Evolutionary conservation across 1,140 invertebrate genomes (phyloP).

Genomic region (Ridgeia piscesae): DNA sequence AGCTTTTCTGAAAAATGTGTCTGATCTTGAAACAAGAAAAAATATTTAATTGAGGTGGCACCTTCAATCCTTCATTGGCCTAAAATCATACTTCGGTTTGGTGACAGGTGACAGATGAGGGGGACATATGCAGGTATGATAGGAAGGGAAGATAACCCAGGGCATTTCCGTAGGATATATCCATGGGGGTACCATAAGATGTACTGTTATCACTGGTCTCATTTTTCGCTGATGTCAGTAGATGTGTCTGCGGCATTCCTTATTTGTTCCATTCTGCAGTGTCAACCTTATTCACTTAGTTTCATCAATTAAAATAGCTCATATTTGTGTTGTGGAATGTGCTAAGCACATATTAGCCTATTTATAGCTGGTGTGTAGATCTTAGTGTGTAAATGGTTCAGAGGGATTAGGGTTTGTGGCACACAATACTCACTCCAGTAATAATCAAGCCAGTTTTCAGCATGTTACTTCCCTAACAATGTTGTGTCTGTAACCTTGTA

Average conservation of each 20-base stretch:
- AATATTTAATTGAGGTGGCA: too few relatives aligned
- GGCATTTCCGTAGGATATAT: too few relatives aligned
- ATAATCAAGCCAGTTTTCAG: neutral
- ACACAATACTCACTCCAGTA: neutral
- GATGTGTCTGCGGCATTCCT: neutral
- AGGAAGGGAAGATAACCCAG: too few relatives aligned
- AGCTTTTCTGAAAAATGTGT: too few relatives aligned
- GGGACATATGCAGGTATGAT: too few relatives aligned
- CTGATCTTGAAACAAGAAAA: too few relatives aligned
- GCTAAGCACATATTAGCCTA: neutral
- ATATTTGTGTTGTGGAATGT: neutral
- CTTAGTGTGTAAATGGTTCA: neutral
- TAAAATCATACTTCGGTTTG: too few relatives aligned
- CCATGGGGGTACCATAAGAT: too few relatives aligned
- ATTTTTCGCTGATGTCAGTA: neutral
- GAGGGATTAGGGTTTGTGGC: neutral
- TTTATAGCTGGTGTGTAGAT: neutral
- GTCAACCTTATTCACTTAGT: neutral
- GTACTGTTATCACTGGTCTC: too few relatives aligned
- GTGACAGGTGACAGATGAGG: too few relatives aligned
- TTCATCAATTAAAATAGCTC: neutral
- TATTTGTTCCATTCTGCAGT: neutral
- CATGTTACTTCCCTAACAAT: neutral
- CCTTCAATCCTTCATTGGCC: too few relatives aligned
- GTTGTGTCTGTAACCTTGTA: neutral